These are phyloP conservation scores for Lissocephala sabroskyi DNA, from an alignment of 2,888 invertebrate genomes.

Conservation along the genomic window DNA sequence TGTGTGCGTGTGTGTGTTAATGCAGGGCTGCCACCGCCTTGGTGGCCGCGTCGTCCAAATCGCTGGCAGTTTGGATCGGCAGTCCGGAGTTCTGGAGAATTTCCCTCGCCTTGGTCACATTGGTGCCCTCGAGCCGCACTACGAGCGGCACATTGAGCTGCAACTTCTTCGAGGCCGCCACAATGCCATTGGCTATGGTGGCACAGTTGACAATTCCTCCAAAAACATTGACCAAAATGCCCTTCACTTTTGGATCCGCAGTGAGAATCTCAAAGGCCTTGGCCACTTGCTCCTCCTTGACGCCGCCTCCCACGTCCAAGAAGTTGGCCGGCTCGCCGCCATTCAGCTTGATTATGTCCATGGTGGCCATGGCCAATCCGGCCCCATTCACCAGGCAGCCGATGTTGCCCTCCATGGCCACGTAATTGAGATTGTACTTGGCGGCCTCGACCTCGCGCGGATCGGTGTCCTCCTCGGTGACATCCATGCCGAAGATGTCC, in stretches of 20 bases:
- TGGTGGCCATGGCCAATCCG: conserved; percentile 99
- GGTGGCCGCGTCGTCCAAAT: conserved; percentile 94
- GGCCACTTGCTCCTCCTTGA: conserved; percentile 93
- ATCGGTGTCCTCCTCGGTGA: conserved; percentile 91
- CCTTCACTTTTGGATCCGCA: conserved; percentile 89
- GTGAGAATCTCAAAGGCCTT: conserved; percentile 94
- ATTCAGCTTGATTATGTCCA: conserved; percentile 98
- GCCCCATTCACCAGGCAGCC: conserved; percentile 97
- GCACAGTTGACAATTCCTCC: conserved; percentile 99
- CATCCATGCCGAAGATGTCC: conserved; percentile 91
- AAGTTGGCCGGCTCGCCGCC: conserved; percentile 99
- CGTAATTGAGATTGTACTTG: conserved; percentile 93
- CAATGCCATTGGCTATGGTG: conserved; percentile 95
- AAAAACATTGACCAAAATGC: conserved; percentile 98
- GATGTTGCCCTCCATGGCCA: conserved; percentile 97
- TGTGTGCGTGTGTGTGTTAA: conserved; percentile 20
- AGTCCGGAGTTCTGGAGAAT: conserved; percentile 89
- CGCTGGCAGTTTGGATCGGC: conserved; percentile 84
- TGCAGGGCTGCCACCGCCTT: conserved; percentile 80
- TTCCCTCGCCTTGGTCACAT: conserved; percentile 86
- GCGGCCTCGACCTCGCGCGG: conserved; percentile 95
- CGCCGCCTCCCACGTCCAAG: conserved; percentile 96
- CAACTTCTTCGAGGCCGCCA: conserved; percentile 87
- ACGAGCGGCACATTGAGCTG: conserved; percentile 90
- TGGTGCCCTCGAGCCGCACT: conserved; percentile 96